Base-by-base conservation (phyloP, 2,113 vertebrate genomes). In the Microtus richardsoni region DNA sequence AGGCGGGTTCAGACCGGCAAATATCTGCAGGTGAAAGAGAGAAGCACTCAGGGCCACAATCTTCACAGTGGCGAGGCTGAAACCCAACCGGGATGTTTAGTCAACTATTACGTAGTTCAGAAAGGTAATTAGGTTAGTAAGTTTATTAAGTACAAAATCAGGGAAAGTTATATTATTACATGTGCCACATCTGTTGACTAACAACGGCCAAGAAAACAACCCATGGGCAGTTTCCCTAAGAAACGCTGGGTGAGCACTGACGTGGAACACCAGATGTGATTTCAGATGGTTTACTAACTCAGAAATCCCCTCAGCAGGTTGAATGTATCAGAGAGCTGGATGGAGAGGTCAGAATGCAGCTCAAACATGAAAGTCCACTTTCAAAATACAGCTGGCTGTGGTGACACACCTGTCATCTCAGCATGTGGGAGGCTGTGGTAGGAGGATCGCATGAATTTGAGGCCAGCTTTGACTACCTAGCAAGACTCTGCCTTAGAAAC, bases 1-100 rank as follows among this genome's bases (percentile, higher is more conserved):
- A 98, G 0, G 93, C 52, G 3, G 96, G 88, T 0, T 75, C 88
- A 0, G 36, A 96, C 70, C 77, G 91, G 93, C 98, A 99, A 73
- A 78, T 8, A 39, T 96, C 98, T 98, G 91, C 1, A 97, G 84
- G 82, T 66, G 62, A 33, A 91, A 93, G 90, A 92, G 66, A 94
- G 64, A 39, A 93, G 68, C n/a, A 66, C 66, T 91, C 60, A 77
- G 39, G 90, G 21, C n/a, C 21, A n/a, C 0, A 68, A 3, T 41
- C 83, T 93, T 58, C 82, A 77, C 44, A 66, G 39, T 4, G 36
- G 54, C 33, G 49, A 70, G 26, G 73, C 7, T 84, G 44, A 82
- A 85, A 88, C 47, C 36, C 64, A 47, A 8, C n/a, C 36, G 0
- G 54, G 4, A 49, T 52, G 60, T 75, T 87, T 94, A 83, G 16